A percentile compares a stretch with the other conserved stretches of the same genome.
These are phyloP conservation scores for Gymnothorax javanicus DNA, from an alignment of 2,797 vertebrate genomes.

Conservation along the genomic window DNA sequence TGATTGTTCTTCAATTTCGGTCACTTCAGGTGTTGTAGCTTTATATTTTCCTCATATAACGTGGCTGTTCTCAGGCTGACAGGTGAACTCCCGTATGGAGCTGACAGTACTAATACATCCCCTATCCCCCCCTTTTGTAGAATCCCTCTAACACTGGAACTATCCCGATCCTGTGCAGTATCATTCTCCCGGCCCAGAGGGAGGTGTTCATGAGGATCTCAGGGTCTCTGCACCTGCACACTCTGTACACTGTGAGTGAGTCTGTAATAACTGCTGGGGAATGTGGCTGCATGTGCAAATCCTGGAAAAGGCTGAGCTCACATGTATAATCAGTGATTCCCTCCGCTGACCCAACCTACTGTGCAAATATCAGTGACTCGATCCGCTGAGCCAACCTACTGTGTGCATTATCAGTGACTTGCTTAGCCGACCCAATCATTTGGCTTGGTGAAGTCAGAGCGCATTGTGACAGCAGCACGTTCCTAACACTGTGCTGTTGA, in stretches of 20 bases:
- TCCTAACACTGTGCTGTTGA: too few species aligned
- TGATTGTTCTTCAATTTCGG: not conserved
- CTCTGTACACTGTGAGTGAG: slow-evolving; percentile 83
- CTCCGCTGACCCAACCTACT: too few species aligned
- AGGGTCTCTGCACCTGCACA: slow-evolving; percentile 81
- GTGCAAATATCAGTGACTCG: too few species aligned
- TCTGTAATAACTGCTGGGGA: too few species aligned
- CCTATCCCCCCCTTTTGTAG: slow-evolving; percentile 63
- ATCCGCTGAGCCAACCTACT: not conserved
- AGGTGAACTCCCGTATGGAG: not conserved
- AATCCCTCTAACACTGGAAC: slow-evolving; percentile 86
- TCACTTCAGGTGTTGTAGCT: not conserved
- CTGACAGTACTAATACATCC: not conserved
- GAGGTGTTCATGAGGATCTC: slow-evolving; percentile 74
- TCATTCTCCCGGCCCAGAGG: slow-evolving; percentile 79
- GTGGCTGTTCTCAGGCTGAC: not conserved
- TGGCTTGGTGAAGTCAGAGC: not conserved
- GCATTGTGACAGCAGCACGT: too few species aligned
- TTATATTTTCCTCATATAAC: not conserved
- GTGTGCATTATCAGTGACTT: too few species aligned
- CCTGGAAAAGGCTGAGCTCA: too few species aligned
- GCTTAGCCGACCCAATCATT: not conserved
- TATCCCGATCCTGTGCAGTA: slow-evolving; percentile 80
- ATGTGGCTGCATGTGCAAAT: too few species aligned
- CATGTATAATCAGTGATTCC: too few species aligned